A percentile compares a stretch with the other conserved stretches of the same genome.
These are phyloP conservation scores for Hyles lineata DNA, from an alignment of 2,888 invertebrate species.

Conservation along the genomic window DNA sequence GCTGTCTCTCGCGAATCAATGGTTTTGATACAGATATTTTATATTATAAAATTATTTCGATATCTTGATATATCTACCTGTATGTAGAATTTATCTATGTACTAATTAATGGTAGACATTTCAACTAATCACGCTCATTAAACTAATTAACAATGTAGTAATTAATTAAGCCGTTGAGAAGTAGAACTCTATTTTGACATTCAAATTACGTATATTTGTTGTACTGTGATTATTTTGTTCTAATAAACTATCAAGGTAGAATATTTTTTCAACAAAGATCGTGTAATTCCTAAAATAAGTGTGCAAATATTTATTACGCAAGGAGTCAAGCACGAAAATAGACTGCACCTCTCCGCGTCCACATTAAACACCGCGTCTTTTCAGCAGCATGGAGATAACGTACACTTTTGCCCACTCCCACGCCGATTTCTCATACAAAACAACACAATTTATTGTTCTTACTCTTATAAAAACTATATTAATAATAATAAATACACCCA, in stretches of 20 bases:
- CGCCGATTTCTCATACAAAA: slow-evolving; percentile 57
- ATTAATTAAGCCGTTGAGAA: neutral
- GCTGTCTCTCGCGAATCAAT: slow-evolving; percentile 36
- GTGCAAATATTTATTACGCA: slow-evolving; percentile 71
- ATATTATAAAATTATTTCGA: neutral
- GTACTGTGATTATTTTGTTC: neutral
- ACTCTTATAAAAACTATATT: slow-evolving; percentile 44
- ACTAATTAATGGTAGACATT: neutral
- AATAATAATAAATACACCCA: too few relatives aligned
- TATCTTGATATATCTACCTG: neutral
- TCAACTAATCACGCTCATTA: slow-evolving; percentile 4
- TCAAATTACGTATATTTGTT: neutral
- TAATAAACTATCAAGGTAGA: slow-evolving; percentile 1
- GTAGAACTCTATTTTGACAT: neutral
- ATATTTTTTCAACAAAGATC: slow-evolving; percentile 17
- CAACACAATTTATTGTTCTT: slow-evolving; percentile 49
- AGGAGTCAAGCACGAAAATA: slow-evolving; percentile 70
- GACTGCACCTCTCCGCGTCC: slow-evolving; percentile 65
- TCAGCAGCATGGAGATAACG: slow-evolving; percentile 62
- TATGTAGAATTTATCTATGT: neutral
- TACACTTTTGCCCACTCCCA: slow-evolving; percentile 69
- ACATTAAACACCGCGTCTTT: slow-evolving; percentile 66
- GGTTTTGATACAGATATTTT: neutral
- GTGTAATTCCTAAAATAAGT: slow-evolving; percentile 63
- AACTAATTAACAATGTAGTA: slow-evolving; percentile 18